Evolutionary conservation across 2,888 invertebrate genomes (phyloP), one percentile per base, ranked within the genome.

Genomic region (Buathra laborator): DNA sequence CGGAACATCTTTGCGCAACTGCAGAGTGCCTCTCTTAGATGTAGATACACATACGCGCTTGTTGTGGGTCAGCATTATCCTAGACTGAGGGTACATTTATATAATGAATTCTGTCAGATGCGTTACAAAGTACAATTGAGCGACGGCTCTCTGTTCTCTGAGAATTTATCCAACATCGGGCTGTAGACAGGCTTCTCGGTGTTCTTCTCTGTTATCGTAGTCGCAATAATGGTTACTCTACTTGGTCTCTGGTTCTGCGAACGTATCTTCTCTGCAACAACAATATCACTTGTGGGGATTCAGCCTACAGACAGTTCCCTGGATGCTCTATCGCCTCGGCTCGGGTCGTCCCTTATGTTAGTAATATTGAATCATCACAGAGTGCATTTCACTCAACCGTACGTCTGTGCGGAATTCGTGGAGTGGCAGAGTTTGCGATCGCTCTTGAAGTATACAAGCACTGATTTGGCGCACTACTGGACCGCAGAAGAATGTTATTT

Each of bases 341-440:
- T 29, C 37, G 51, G 44, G 44, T 72, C 14, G 72, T 16, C 19
- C 64, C 46, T 29, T 59, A 24, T 46, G 64, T 48, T 19, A 14
- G 46, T 68, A 67, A 67, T 77, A 77, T 48, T 76, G 67, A 80
- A 81, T 81, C 84, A 86, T 81, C 77, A 68, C 84, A 51, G 74
- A 77, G 43, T 75, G 10, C 24, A 81, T 81, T 75, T 66, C 64
- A 51, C 72, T 19, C 64, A 48, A 43, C 48, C 29, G 24, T 48
- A 64, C 53, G 53, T 62, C 71, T 37, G 46, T 19, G 46, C 32
- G 59, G 48, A 66, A 81, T 70, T 75, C 66, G 48, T 66, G 51
- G 29, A 4, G 51, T 44, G 19, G 44, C 51, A 9, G 44, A 56
- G 56, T 66, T 44, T 16, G 56, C 37, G 37, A 44, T 59, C 64